A percentile compares a stretch with the other conserved stretches of the same genome.
Conservation (phyloP, 2,797 vertebrate genomes). For the Platalea minor region DNA sequence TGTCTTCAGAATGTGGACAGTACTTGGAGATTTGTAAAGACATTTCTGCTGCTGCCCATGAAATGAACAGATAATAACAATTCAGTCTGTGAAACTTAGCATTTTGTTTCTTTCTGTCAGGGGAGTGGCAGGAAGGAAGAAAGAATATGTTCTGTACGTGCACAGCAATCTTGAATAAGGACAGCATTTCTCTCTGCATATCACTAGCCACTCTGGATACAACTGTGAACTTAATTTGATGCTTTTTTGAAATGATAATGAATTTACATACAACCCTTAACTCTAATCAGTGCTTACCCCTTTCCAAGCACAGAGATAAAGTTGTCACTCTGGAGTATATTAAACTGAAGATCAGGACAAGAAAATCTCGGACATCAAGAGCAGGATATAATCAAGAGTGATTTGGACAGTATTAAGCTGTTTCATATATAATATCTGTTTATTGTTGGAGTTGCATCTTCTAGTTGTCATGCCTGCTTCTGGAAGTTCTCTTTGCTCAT, state of each 20-base stretch:
- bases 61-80: neutral
- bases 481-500: neutral
- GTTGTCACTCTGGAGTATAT: neutral
- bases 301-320: neutral
- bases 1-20: neutral
- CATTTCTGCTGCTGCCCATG: neutral
- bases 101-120: slow-evolving; percentile 5
- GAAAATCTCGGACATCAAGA: neutral
- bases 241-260: neutral
- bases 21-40: neutral
- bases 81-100: neutral
- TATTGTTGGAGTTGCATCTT: neutral
- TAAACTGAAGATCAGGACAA: neutral
- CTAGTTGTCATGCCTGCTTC: neutral
- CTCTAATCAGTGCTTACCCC: neutral
- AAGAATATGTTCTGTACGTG: neutral
- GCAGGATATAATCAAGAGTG: neutral
- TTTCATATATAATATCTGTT: neutral
- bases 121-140: neutral
- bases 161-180: neutral
- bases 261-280: neutral
- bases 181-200: neutral
- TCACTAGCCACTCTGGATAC: neutral
- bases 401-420: neutral
- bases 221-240: neutral